phyloP scores from a whole-genome alignment of 1,140 invertebrate genomes.

The Neotoxoptera formosana region DNA sequence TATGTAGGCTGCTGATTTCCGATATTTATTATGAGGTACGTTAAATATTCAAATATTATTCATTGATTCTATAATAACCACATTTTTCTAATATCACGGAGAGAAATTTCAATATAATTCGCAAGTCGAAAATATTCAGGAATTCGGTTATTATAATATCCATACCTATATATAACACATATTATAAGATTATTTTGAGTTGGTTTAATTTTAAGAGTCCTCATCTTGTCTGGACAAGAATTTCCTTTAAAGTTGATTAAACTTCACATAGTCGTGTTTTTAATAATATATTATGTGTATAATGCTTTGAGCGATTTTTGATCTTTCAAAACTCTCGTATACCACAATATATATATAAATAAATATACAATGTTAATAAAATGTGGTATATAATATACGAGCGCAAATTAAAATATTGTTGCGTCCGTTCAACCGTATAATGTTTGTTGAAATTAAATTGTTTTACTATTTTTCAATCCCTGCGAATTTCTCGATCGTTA shows the following conservation, averaged over 20 bases:
- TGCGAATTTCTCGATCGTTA: background rate
- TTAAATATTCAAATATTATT: conserved; percentile 19
- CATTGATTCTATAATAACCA: background rate
- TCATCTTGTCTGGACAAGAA: background rate
- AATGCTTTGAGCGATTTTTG: background rate
- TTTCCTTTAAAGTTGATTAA: background rate
- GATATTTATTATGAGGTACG: background rate
- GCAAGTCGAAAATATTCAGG: background rate
- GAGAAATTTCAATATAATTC: background rate
- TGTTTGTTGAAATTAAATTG: background rate
- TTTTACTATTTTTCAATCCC: background rate
- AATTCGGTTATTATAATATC: background rate
- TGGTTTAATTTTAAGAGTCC: background rate
- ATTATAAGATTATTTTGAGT: background rate
- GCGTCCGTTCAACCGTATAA: background rate
- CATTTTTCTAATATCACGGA: background rate
- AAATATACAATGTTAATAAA: background rate
- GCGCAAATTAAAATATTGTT: background rate
- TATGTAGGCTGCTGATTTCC: background rate
- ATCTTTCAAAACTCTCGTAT: background rate
- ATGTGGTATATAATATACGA: background rate
- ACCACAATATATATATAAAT: background rate
- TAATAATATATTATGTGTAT: background rate
- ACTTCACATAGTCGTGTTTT: background rate
- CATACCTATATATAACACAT: background rate